These are phyloP conservation scores for Dolichomitus sp. DNA, from an alignment of 2,888 invertebrate genomes.

Conservation along the genomic window DNA sequence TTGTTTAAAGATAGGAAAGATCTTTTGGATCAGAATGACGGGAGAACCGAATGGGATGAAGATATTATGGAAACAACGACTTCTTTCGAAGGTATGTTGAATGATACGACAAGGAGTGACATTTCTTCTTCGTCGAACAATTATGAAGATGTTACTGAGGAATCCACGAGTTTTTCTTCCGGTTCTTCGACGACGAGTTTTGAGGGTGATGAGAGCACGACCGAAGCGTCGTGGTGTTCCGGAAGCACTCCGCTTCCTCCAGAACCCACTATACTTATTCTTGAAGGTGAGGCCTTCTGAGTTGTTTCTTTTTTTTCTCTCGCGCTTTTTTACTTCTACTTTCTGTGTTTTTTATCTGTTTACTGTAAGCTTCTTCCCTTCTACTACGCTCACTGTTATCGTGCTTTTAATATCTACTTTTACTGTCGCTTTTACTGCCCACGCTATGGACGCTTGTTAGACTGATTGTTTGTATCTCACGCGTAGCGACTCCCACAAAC, in stretches of 20 bases:
- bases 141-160: constrained; percentile 52
- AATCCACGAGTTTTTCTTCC: constrained; percentile 23
- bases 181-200: constrained; percentile 73
- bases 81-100: constrained; percentile 63
- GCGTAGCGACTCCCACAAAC: constrained; percentile 37
- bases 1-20: constrained; percentile 32
- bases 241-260: constrained; percentile 88
- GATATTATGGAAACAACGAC: constrained; percentile 13
- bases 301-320: constrained; percentile 28
- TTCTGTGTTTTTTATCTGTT: neutral
- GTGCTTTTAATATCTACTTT: constrained; percentile 40
- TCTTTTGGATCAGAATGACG: constrained; percentile 26
- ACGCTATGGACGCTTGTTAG: constrained; percentile 49
- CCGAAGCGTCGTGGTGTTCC: constrained; percentile 81
- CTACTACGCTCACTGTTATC: constrained; percentile 34
- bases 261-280: constrained; percentile 92
- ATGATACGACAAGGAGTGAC: constrained; percentile 66
- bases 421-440: constrained; percentile 46
- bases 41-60: neutral
- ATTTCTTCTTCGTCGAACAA: constrained; percentile 49
- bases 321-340: constrained; percentile 9
- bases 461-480: constrained; percentile 32
- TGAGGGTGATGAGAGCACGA: constrained; percentile 74
- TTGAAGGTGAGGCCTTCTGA: constrained; percentile 91
- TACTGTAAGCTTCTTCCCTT: constrained; percentile 47